Conservation (phyloP, 2,888 invertebrate genomes). For the Hartigia nigra region DNA sequence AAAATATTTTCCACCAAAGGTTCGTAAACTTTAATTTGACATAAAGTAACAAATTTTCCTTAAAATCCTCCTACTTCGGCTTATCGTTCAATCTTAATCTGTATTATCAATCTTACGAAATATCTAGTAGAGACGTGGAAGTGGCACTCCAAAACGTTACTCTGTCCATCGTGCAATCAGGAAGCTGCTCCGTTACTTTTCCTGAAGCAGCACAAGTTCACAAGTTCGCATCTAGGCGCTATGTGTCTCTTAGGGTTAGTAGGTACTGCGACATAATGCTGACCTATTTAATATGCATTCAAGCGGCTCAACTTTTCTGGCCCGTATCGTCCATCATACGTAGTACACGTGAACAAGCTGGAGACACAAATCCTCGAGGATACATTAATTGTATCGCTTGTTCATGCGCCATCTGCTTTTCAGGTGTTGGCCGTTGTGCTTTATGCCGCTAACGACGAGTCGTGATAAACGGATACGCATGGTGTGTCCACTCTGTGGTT, state of each 20-base stretch:
- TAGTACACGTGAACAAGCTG: too few relatives aligned
- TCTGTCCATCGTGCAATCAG: constrained; percentile 22
- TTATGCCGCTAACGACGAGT: constrained; percentile 44
- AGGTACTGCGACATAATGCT: not conserved
- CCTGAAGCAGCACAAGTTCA: constrained; percentile 20
- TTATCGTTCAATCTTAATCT: not conserved
- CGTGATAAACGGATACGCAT: constrained; percentile 41
- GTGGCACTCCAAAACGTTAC: constrained; percentile 13
- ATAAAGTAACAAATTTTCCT: too few relatives aligned
- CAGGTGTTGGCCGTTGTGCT: constrained; percentile 43
- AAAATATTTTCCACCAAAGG: not conserved
- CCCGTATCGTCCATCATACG: too few relatives aligned
- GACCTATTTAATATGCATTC: too few relatives aligned
- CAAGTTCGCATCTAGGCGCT: constrained; percentile 25
- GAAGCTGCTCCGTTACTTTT: constrained; percentile 3
- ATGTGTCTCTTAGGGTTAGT: constrained; percentile 35
- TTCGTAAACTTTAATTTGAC: not conserved
- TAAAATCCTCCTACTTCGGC: not conserved
- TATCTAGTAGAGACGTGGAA: constrained; percentile 7
- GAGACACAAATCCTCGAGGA: too few relatives aligned
- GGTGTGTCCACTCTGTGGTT: constrained; percentile 41
- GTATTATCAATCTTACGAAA: not conserved
- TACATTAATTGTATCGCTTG: too few relatives aligned
- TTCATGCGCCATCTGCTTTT: not conserved
- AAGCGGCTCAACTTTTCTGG: too few relatives aligned